Evolutionary conservation across 2,113 vertebrate species (phyloP).

Genomic region (Dendrocopos noguchii): DNA sequence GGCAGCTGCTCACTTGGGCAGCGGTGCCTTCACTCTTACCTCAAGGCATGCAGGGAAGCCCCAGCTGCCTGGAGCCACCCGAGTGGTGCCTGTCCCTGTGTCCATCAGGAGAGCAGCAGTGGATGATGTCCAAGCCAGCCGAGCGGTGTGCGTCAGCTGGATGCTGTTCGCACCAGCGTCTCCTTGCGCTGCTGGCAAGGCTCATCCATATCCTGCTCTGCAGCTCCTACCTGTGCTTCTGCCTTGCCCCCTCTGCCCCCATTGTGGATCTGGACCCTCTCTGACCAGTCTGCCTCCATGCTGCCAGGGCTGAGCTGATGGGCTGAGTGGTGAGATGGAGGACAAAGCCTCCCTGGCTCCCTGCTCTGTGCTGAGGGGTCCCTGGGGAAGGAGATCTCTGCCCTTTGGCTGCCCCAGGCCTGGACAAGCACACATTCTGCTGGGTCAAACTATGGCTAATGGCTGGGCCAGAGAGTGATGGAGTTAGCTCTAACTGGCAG

Average conservation of each 20-base stretch:
- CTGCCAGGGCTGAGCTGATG: no score
- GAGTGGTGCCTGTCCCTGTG: rapidly evolving
- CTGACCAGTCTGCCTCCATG: no score
- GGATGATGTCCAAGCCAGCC: rapidly evolving
- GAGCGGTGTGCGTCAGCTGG: not conserved
- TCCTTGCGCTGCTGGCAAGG: not conserved
- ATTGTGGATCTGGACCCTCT: not conserved
- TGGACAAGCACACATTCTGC: no score
- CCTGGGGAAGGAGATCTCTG: no score
- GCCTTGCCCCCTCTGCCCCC: not conserved
- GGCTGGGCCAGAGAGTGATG: no score
- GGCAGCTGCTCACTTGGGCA: not conserved
- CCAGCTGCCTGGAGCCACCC: not conserved
- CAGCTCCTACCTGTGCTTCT: not conserved
- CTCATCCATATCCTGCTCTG: not conserved
- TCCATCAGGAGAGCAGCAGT: rapidly evolving
- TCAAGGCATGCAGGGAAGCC: not conserved
- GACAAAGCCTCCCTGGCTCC: no score
- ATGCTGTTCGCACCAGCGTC: not conserved
- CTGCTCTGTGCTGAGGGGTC: no score
- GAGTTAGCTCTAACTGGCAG: no score
- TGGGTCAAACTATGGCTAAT: no score
- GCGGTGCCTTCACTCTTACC: not conserved
- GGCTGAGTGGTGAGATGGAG: no score
- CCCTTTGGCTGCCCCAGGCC: no score